Evolutionary conservation across 2,113 vertebrate species (phyloP).

Genomic region (Spilogale gracilis): DNA sequence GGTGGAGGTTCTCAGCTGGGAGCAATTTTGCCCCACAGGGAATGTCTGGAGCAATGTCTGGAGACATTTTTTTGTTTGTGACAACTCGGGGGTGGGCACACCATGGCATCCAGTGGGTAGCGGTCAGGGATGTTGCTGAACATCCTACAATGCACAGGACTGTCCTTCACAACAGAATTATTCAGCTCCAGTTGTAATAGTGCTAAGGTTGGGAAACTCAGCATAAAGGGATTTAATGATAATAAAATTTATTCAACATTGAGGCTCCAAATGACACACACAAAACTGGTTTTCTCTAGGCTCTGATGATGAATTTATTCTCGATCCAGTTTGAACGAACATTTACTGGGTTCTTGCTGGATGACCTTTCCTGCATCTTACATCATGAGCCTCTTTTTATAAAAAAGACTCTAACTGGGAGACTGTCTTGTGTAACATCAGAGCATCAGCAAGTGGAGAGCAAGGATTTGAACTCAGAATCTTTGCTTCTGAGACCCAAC

Average conservation of each 20-base stretch:
- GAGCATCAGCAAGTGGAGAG: accelerated
- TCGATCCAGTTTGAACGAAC: background rate
- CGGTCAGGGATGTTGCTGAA: background rate
- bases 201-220: background rate
- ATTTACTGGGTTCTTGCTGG: background rate
- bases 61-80: background rate
- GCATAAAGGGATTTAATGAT: background rate
- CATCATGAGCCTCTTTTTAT: background rate
- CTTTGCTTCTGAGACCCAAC: accelerated
- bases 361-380: background rate
- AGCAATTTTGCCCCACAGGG: background rate
- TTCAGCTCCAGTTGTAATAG: background rate
- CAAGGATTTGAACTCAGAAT: background rate
- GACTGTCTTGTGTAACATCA: accelerated
- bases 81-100: background rate
- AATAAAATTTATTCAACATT: background rate
- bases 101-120: background rate
- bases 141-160: accelerated
- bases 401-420: background rate
- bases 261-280: background rate
- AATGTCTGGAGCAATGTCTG: background rate
- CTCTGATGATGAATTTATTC: background rate
- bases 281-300: background rate
- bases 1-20: background rate
- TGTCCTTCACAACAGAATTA: background rate